These are phyloP conservation scores for Atherinosoma microstoma DNA, from an alignment of 2,797 vertebrate species.

Conservation along the genomic window DNA sequence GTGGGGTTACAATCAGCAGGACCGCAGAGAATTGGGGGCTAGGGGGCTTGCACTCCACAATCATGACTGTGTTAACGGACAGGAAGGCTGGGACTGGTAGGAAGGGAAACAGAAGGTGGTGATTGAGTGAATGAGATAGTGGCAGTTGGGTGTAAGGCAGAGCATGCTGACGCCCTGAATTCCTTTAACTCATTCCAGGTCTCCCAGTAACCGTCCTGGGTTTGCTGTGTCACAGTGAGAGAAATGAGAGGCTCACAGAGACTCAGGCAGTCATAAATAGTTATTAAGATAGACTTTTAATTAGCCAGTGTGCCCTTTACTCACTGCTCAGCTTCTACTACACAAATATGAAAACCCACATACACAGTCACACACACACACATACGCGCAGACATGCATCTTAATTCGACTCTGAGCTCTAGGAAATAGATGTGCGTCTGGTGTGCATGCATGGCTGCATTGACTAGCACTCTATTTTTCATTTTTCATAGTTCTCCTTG, in stretches of 20 bases:
- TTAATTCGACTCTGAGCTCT: slow-evolving; percentile 19
- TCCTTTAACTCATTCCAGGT: slow-evolving; percentile 65
- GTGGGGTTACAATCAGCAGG: slow-evolving; percentile 73
- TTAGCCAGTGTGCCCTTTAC: slow-evolving; percentile 48
- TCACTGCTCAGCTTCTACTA: slow-evolving; percentile 16
- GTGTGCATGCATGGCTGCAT: slow-evolving; percentile 31
- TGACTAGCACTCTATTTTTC: slow-evolving; percentile 45
- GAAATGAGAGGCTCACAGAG: slow-evolving; percentile 28
- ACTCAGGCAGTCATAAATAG: slow-evolving; percentile 48
- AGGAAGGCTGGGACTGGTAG: slow-evolving; percentile 36
- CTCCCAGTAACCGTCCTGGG: slow-evolving; percentile 60
- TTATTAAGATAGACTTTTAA: slow-evolving; percentile 69
- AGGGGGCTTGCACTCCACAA: slow-evolving; percentile 57
- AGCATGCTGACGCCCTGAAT: slow-evolving; percentile 65
- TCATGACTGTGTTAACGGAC: slow-evolving; percentile 59
- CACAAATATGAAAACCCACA: slow-evolving; percentile 7
- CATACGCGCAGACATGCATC: slow-evolving; percentile 9
- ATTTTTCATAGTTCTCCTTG: slow-evolving; percentile 57
- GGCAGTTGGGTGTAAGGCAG: slow-evolving; percentile 42
- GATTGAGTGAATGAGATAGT: slow-evolving; percentile 40
- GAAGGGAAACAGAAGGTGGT: slow-evolving; percentile 13
- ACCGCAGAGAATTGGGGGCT: slow-evolving; percentile 65
- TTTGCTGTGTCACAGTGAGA: slow-evolving; percentile 65
- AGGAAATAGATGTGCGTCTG: slow-evolving; percentile 25
- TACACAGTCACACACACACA: background rate